Conservation (phyloP, 2,888 invertebrate genomes). For the Atherix ibis region DNA sequence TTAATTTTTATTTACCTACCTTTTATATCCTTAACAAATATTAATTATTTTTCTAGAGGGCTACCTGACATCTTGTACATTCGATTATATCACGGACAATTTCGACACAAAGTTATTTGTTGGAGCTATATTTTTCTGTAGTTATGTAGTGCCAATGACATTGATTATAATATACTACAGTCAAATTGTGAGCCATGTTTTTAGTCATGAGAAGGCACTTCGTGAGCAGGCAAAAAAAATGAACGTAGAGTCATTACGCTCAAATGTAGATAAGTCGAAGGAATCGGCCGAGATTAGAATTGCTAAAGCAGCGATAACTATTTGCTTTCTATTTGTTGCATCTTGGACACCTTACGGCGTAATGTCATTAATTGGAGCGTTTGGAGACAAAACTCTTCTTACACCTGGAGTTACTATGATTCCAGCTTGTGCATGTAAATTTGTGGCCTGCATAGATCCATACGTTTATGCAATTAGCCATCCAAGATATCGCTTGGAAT, state of each 20-base stretch:
- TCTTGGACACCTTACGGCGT: conserved; percentile 87
- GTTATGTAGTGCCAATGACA: conserved; percentile 60
- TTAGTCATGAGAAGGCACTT: conserved; percentile 68
- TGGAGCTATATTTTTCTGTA: conserved; percentile 56
- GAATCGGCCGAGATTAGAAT: conserved; percentile 70
- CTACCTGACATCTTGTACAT: conserved; percentile 70
- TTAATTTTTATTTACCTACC: too few species aligned
- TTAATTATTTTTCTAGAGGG: conserved; percentile 46
- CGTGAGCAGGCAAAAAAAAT: conserved; percentile 73
- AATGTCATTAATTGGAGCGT: conserved; percentile 64
- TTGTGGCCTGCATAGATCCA: conserved; percentile 82
- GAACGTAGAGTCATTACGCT: conserved; percentile 72
- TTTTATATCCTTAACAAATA: too few species aligned
- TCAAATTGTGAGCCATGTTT: conserved; percentile 75
- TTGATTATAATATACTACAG: conserved; percentile 72
- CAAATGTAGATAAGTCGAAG: conserved; percentile 44
- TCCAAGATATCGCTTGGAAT: conserved; percentile 68
- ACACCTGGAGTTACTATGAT: conserved; percentile 69
- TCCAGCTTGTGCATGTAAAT: conserved; percentile 72
- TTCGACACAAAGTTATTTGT: conserved; percentile 67
- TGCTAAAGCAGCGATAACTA: conserved; percentile 76
- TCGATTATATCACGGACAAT: conserved; percentile 66
- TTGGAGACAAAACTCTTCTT: conserved; percentile 55
- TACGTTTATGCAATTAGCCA: conserved; percentile 85
- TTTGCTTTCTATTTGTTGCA: conserved; percentile 68